Evolutionary conservation across 2,113 vertebrate species (phyloP).

Genomic region (Paramisgurnus dabryanus): DNA sequence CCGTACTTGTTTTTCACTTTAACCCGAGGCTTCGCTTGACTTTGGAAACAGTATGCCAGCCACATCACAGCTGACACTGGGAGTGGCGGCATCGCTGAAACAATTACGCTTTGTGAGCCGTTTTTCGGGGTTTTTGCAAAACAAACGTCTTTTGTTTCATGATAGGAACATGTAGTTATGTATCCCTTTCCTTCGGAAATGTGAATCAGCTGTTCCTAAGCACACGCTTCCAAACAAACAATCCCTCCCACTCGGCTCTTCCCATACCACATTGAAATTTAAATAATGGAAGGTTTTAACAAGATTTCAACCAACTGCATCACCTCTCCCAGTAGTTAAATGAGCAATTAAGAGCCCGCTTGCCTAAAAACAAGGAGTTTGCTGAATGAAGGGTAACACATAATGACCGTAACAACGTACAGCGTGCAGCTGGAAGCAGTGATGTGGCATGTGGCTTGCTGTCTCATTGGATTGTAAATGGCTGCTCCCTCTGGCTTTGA

Average conservation of each 20-base stretch:
- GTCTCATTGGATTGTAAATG: slow-evolving; percentile 46
- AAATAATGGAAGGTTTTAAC: slow-evolving; percentile 43
- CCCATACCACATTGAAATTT: slow-evolving; percentile 36
- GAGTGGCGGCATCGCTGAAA: slow-evolving; percentile 49
- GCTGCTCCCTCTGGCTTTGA: slow-evolving; percentile 47
- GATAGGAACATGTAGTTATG: background rate
- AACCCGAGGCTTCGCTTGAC: slow-evolving; percentile 13
- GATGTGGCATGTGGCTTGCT: slow-evolving; percentile 51
- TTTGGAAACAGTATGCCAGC: background rate
- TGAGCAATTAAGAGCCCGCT: slow-evolving; percentile 35
- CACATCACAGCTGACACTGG: slow-evolving; percentile 45
- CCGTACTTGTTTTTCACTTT: slow-evolving; percentile 2
- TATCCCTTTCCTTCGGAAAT: slow-evolving; percentile 19
- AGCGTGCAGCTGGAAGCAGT: slow-evolving; percentile 44
- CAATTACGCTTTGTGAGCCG: slow-evolving; percentile 35
- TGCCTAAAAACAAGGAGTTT: background rate
- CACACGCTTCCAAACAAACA: slow-evolving; percentile 3
- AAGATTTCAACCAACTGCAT: slow-evolving; percentile 31
- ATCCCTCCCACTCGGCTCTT: slow-evolving; percentile 21
- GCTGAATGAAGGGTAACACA: slow-evolving; percentile 28
- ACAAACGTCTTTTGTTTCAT: slow-evolving; percentile 12
- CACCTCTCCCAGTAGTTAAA: slow-evolving; percentile 28
- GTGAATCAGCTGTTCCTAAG: slow-evolving; percentile 34
- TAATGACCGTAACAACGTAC: slow-evolving; percentile 38
- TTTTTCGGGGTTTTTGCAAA: slow-evolving; percentile 34